Evolutionary conservation across 1,140 invertebrate genomes (phyloP), one percentile per base, ranked within the genome.

Genomic region (Neodiprion lecontei): DNA sequence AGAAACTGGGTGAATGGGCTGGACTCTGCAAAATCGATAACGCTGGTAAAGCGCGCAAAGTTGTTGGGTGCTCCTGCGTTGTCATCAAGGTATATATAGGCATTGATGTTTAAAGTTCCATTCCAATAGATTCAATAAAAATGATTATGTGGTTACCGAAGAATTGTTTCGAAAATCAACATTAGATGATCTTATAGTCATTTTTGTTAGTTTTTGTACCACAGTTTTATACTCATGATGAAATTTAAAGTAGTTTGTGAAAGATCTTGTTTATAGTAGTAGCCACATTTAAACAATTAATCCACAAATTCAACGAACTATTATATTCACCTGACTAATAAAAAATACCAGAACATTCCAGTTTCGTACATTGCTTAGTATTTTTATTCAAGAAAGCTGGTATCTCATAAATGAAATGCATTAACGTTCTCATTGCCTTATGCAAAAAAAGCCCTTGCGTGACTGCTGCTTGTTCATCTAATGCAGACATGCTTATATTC

Each of bases 1-100:
- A 99, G 88, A 98, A 98, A 86, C 92, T 99, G 23, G 98, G 98
- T 48, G 98, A 99, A 92, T 99, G 98, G 98, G 95, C 97, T 76
- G 99, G 98, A 78, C 92, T 99, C 50, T 99, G 99, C 90, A 99
- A 99, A 91, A 98, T 99, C 84, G 99, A 99, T 90, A 98, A 96
- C 83, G 96, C 98, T 80, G 98, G 98, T 77, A 99, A 99, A 89
- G 97, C 99, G 67, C 93, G 98, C 76, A 99, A 99, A 91, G 97
- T 99, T 79, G 98, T 99, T 82, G 97, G 97, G 65, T 99, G 98
- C 90, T 98, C 97, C 1, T 99, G 98, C 88, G 97, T 99, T 73
- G 98, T 99, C 67, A 96, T 99, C 85, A 98, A 95, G 91, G 95
- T 95, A 86, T 90, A 40, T 40, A 3, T 40, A 2, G 28, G 28